Conservation (phyloP, 2,113 vertebrate species). For the Pterocles burchelli region DNA sequence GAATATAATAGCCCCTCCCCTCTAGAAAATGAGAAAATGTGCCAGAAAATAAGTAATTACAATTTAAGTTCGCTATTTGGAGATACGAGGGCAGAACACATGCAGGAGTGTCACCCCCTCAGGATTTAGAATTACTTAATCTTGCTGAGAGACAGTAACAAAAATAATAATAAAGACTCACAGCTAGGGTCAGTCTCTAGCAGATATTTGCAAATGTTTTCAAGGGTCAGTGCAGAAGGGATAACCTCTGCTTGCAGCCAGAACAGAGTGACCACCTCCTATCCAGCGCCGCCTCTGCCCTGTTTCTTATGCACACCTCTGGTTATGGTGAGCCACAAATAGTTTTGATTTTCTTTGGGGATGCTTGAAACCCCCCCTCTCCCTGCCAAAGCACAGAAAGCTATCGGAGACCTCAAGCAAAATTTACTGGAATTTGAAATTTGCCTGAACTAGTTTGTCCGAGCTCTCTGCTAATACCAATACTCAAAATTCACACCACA, state of each 20-base stretch:
- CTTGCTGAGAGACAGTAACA: conserved; percentile 37
- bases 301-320: neutral
- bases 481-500: neutral
- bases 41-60: conserved; percentile 14
- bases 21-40: conserved; percentile 19
- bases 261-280: neutral
- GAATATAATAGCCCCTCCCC: neutral
- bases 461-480: neutral
- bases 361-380: neutral
- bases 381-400: neutral
- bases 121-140: conserved; percentile 47
- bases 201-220: neutral
- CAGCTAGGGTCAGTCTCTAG: neutral
- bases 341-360: neutral
- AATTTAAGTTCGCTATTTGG: conserved; percentile 19
- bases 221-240: neutral
- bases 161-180: conserved; percentile 15
- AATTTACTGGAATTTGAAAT: conserved; percentile 18
- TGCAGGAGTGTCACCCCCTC: conserved; percentile 13
- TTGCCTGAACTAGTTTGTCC: conserved; percentile 21
- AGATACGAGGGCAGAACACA: conserved; percentile 23
- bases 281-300: neutral
- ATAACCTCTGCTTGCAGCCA: neutral
- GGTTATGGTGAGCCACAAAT: neutral
- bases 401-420: neutral